Evolutionary conservation across 2,888 invertebrate species (phyloP).

Genomic region (Drosophila paramelanica): DNA sequence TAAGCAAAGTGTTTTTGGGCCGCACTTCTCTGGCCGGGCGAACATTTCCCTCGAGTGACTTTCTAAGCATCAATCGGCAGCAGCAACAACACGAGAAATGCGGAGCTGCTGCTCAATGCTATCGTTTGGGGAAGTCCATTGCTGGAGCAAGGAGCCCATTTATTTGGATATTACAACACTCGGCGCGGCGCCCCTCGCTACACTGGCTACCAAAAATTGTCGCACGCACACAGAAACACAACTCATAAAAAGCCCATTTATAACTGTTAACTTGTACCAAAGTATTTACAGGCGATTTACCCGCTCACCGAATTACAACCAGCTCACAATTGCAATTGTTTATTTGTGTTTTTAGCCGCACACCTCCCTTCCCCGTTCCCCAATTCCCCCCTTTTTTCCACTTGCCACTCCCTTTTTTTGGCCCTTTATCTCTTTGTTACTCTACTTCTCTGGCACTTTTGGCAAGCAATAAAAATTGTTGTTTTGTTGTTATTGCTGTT

Average conservation of each 20-base stretch:
- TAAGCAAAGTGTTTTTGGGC: constrained; percentile 53
- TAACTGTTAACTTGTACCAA: constrained; percentile 79
- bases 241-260: constrained; percentile 80
- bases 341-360: constrained; percentile 57
- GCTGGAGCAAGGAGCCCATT: constrained; percentile 55
- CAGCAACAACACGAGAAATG: constrained; percentile 72
- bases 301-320: constrained; percentile 75
- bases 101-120: constrained; percentile 62
- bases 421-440: background rate
- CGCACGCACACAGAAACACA: constrained; percentile 48
- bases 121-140: constrained; percentile 27
- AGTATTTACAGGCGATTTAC: constrained; percentile 80
- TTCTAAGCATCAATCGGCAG: constrained; percentile 47
- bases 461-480: constrained; percentile 63
- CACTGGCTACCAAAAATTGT: constrained; percentile 57
- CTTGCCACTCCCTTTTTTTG: background rate
- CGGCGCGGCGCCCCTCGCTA: constrained; percentile 3
- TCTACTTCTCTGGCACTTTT: constrained; percentile 9
- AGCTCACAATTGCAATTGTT: constrained; percentile 74
- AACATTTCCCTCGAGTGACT: constrained; percentile 64
- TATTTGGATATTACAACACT: constrained; percentile 54
- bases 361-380: background rate
- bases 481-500: constrained; percentile 17
- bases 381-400: no score
- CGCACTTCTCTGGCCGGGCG: constrained; percentile 17